phyloP scores from a whole-genome alignment of 2,888 invertebrate genomes.

The Entomobrya proxima region DNA sequence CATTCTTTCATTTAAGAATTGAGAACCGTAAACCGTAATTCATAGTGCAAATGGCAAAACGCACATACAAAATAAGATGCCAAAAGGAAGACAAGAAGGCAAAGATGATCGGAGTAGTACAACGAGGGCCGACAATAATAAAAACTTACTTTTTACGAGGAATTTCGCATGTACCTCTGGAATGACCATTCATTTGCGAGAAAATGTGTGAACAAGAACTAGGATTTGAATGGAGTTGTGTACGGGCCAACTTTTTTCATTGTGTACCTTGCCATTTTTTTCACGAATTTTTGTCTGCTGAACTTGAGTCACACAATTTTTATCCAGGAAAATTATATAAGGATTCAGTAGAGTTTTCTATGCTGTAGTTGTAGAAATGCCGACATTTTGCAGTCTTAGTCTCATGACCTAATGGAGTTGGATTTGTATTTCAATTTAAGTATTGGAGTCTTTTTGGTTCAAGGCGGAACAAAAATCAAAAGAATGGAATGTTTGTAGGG shows the following conservation, averaged over 20 bases:
- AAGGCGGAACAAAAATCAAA: no score
- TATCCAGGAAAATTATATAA: neutral
- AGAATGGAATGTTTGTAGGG: no score
- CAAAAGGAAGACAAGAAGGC: no score
- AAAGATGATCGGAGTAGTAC: neutral
- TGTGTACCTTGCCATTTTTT: neutral
- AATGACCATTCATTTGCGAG: constrained; percentile 34
- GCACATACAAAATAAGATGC: no score
- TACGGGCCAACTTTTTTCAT: neutral
- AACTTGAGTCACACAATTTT: neutral
- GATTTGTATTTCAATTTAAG: no score
- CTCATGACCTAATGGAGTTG: no score
- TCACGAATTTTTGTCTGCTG: neutral
- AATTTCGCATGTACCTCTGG: constrained; percentile 29
- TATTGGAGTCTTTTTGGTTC: no score
- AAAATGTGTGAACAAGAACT: constrained; percentile 12
- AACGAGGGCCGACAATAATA: neutral
- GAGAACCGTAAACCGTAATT: no score
- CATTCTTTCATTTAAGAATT: constrained; percentile 13
- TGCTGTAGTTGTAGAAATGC: no score
- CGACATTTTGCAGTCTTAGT: no score
- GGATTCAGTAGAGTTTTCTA: no score
- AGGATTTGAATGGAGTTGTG: neutral
- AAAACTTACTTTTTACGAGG: neutral
- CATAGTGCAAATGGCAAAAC: no score